These are phyloP conservation scores for Scrobipalpa costella DNA, from an alignment of 2,888 invertebrate species.

Conservation along the genomic window DNA sequence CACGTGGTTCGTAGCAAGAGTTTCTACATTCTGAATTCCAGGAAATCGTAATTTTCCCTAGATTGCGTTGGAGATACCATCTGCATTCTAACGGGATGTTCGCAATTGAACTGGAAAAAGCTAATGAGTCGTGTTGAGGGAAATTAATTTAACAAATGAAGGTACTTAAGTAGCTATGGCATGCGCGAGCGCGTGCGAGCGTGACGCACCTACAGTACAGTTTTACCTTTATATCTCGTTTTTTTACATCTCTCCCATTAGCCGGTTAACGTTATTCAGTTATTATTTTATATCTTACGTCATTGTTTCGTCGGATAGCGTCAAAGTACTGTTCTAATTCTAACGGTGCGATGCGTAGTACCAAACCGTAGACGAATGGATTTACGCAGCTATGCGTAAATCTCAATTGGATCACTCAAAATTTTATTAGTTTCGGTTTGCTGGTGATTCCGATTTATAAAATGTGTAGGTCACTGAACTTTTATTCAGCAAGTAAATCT, in stretches of 20 bases:
- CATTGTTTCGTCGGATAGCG: conserved; percentile 12
- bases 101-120: conserved; percentile 21
- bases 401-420: neutral
- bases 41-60: neutral
- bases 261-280: conserved; percentile 24
- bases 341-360: conserved; percentile 12
- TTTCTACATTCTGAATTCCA: neutral
- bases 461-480: neutral
- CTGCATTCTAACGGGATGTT: conserved; percentile 12
- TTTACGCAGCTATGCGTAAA: conserved; percentile 16
- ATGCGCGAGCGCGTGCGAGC: conserved; percentile 21
- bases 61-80: neutral
- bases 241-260: conserved; percentile 16
- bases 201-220: conserved; percentile 23
- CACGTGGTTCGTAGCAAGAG: conserved; percentile 2
- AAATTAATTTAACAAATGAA: conserved; percentile 25
- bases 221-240: conserved; percentile 21
- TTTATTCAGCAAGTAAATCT: too few relatives aligned
- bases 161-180: neutral
- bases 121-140: conserved; percentile 23
- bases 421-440: neutral
- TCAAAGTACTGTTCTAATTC: conserved; percentile 19
- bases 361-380: neutral
- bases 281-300: conserved; percentile 10
- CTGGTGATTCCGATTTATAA: neutral